phyloP scores from a whole-genome alignment of 2,797 vertebrate genomes.

The Pseudotriccus pelzelni region DNA sequence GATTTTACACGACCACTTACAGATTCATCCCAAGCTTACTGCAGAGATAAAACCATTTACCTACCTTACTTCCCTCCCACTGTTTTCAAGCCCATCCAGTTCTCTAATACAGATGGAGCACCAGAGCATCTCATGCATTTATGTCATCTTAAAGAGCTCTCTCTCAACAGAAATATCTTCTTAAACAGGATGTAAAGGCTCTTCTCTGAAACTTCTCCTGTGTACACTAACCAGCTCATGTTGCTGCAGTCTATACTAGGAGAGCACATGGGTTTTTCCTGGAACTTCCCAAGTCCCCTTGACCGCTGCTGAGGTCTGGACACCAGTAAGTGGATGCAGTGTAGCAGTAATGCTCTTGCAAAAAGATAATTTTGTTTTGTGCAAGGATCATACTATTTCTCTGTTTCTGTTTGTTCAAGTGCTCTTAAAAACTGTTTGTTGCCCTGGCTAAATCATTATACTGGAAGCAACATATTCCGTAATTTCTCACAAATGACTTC shows the following conservation, averaged over 20 bases:
- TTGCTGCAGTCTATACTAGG: background rate
- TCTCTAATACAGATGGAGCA: background rate
- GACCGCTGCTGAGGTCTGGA: background rate
- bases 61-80: background rate
- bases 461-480: background rate
- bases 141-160: background rate
- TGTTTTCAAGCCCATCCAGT: background rate
- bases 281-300: background rate
- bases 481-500: background rate
- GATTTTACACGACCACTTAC: background rate
- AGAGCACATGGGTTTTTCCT: background rate
- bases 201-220: background rate
- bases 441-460: background rate
- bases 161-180: background rate
- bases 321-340: background rate
- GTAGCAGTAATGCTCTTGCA: background rate
- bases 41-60: background rate
- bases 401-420: background rate
- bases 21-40: background rate
- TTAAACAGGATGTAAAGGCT: background rate
- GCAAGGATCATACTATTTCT: background rate
- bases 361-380: background rate
- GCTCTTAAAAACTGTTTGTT: background rate
- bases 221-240: background rate
- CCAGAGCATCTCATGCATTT: background rate